phyloP scores from a whole-genome alignment of 1,140 invertebrate species.

The Cherax destructor region DNA sequence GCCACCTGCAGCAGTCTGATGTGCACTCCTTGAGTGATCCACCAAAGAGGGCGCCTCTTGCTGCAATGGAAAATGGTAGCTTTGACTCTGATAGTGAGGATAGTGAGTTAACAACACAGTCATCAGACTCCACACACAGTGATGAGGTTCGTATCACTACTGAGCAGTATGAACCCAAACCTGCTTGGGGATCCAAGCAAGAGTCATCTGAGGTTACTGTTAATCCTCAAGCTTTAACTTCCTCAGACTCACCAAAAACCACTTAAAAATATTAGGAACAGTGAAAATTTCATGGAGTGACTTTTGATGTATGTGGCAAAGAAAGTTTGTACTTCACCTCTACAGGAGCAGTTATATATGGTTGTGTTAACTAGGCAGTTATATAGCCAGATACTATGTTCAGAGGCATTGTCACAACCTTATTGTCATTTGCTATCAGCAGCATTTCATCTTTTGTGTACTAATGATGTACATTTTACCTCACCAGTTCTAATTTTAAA shows the following conservation, averaged over 20 bases:
- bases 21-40: conserved; percentile 22
- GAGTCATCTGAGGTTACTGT: conserved; percentile 18
- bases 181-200: conserved; percentile 58
- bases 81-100: conserved; percentile 72
- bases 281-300: background rate
- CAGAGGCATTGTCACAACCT: background rate
- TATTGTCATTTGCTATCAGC: background rate
- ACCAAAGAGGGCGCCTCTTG: conserved; percentile 66
- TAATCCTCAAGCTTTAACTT: conserved; percentile 6
- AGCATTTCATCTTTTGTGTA: conserved; percentile 3
- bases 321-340: conserved; percentile 13
- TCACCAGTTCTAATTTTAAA: conserved; percentile 4
- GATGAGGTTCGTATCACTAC: conserved; percentile 71
- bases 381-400: background rate
- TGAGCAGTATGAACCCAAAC: conserved; percentile 47
- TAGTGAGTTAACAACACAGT: conserved; percentile 70
- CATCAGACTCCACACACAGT: conserved; percentile 71
- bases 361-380: conserved; percentile 22
- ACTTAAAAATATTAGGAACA: background rate
- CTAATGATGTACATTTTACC: conserved; percentile 5
- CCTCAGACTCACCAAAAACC: background rate
- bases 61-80: conserved; percentile 70
- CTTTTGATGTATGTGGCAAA: background rate
- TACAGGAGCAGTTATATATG: background rate
- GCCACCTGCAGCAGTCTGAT: conserved; percentile 30